These are phyloP conservation scores for Idris sp. DNA, from an alignment of 1,140 invertebrate genomes.

Conservation along the genomic window DNA sequence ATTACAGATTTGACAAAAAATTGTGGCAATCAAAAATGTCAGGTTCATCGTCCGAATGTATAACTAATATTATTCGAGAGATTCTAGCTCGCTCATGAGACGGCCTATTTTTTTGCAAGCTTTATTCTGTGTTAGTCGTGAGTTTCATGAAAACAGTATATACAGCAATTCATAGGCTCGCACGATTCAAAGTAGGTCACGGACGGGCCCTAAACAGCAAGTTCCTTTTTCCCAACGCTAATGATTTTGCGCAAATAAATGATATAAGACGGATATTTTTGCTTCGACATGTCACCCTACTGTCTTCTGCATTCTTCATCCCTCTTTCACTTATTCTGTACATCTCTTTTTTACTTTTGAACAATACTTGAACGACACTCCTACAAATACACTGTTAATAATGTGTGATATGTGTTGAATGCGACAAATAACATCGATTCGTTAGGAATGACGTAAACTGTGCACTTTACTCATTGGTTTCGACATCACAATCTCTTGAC, in stretches of 20 bases:
- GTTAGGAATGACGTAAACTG: no score
- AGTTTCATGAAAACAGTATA: slow-evolving; percentile 61
- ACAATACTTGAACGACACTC: no score
- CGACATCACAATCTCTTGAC: no score
- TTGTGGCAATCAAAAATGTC: slow-evolving; percentile 38
- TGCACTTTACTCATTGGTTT: no score
- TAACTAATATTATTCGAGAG: slow-evolving; percentile 40
- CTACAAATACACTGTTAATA: no score
- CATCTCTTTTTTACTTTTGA: no score
- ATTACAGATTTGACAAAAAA: no score
- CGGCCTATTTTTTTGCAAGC: slow-evolving; percentile 60
- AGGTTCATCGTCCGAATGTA: slow-evolving; percentile 40
- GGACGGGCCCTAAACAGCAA: slow-evolving; percentile 49
- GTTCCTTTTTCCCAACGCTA: slow-evolving; percentile 21
- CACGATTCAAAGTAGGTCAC: slow-evolving; percentile 51
- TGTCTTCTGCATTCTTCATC: no score
- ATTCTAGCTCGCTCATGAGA: slow-evolving; percentile 44
- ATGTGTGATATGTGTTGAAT: no score
- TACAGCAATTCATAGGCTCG: slow-evolving; percentile 57
- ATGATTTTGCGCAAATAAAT: slow-evolving; percentile 48
- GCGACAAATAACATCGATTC: no score
- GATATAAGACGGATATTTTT: slow-evolving; percentile 16
- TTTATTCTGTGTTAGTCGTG: slow-evolving; percentile 35
- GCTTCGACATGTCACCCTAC: not conserved
- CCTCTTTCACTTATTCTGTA: no score